Evolutionary conservation across 2,797 vertebrate genomes (phyloP), one percentile per base, ranked within the genome.

Genomic region (Hypotaenidia philippensis): DNA sequence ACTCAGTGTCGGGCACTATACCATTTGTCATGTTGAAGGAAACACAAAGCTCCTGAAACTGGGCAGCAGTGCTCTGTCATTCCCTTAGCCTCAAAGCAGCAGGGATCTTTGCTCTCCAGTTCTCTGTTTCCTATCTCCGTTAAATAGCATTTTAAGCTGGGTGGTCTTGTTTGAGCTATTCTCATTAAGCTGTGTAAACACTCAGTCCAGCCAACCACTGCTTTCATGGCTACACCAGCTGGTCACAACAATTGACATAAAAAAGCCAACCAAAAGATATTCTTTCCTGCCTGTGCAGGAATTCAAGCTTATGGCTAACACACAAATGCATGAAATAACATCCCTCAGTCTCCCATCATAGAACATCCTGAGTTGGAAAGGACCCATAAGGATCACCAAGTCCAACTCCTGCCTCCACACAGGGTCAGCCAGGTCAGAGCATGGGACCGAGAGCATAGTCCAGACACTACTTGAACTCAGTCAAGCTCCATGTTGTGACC

Each of bases 151-250:
- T 87, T 95, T 87, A 89, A 83, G 72, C 59, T 44, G 61, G 26
- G 55, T 77, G 88, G 72, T 53, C 84, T 94, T 90, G 59, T 83
- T 84, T 65, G 60, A 92, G 68, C 68, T 12, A 7, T 89, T 93
- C 45, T 88, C 59, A 66, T 75, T 84, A 78, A 90, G 40, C 81
- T 92, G 17, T 57, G 22, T 45, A 89, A 95, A 95, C 53, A 87
- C 25, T 56, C 38, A 75, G 60, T 13, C 56, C 22, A 23, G 47
- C 45, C 89, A 90, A 90, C 68, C 41, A 53, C 84, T 91, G 86
- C 47, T 88, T 79, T 85, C 85, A 41, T 7, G 45, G 76, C 50
- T 89, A 52, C 32, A 90, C 56, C 86, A 95, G 64, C 29, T 86
- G 69, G 44, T 80, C 57, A 91, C 47, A 57, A 69, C 88, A 71